These are phyloP conservation scores for Drosophila subquinaria DNA, from an alignment of 2,888 invertebrate species.

Conservation along the genomic window DNA sequence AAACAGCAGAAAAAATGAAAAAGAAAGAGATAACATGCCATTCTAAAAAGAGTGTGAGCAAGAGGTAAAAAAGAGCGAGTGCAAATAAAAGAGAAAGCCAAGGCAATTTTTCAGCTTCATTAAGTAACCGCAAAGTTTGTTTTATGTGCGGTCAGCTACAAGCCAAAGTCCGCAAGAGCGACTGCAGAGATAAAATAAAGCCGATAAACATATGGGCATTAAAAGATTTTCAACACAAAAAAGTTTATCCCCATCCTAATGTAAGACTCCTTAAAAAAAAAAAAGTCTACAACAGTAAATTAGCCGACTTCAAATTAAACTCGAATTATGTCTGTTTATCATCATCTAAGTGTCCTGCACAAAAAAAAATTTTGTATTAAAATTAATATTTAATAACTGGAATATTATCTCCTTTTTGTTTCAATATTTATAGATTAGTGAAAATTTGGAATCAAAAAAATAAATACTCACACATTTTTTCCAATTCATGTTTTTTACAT, in stretches of 20 bases:
- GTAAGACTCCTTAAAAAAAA: conserved; percentile 14
- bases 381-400: no score
- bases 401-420: no score
- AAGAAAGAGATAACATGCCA: conserved; percentile 31
- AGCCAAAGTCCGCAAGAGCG: conserved; percentile 33
- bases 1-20: conserved; percentile 47
- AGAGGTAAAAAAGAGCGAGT: conserved; percentile 36
- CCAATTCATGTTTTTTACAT: no score
- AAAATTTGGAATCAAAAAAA: no score
- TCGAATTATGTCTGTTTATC: not conserved
- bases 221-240: conserved; percentile 37
- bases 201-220: conserved; percentile 58
- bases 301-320: conserved; percentile 27
- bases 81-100: conserved; percentile 71
- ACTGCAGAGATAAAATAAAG: conserved; percentile 36
- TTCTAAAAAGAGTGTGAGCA: conserved; percentile 8
- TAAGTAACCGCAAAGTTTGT: conserved; percentile 79
- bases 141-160: conserved; percentile 68
- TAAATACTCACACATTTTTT: no score
- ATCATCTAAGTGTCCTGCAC: no score
- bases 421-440: no score
- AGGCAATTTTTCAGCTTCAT: conserved; percentile 78
- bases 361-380: no score
- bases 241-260: conserved; percentile 16
- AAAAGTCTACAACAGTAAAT: conserved; percentile 48